Evolutionary conservation across 2,888 invertebrate species (phyloP), one percentile per base, ranked within the genome.

Genomic region (Hirtodrosophila histrioides): DNA sequence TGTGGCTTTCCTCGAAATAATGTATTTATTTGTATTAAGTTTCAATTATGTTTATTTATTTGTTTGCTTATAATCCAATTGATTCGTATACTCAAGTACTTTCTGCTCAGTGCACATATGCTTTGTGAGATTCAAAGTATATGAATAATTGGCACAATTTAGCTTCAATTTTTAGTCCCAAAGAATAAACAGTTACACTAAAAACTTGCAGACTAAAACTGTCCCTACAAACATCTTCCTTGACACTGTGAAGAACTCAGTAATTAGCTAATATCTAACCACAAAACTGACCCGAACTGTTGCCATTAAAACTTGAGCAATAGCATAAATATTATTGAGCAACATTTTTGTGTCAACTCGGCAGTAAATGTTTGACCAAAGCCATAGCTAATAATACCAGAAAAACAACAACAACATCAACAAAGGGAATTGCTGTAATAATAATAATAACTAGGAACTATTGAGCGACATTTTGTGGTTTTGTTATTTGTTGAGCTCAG

Each of bases 311-410:
- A 84, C 55, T 75, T 65, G 62, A 40, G 53, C 56, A 68, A 63
- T 44, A 49, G 45, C 63, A 58, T 64, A 71, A 74, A 70, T 67
- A 67, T 60, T 75, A 53, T 75, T 54, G 57, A 35, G 48, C 40
- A 31, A 33, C 53, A 40, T 31, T 56, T 65, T 86, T 78, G 50
- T 86, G 82, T 83, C 86, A 78, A 82, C 58, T 82, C 78, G 36
- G 73, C 82, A 80, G 70, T 86, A 82, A 79, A 55, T 77, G 69
- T 58, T 73, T 68, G 65, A 44, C 45, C 62, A 69, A 37, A 51
- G 43, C 39, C 43, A 56, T 44, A 37, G 69, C 56, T 56, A 75
- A 66, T 66, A 66, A 50, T 60, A 39, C 29, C 33, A 27, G 27
- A 27, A 66, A 39, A 55, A 45, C 41, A 69, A 49, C 39, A 57